Evolutionary conservation across 2,113 vertebrate genomes (phyloP), one percentile per base, ranked within the genome.

Genomic region (Zosterops pallidus): DNA sequence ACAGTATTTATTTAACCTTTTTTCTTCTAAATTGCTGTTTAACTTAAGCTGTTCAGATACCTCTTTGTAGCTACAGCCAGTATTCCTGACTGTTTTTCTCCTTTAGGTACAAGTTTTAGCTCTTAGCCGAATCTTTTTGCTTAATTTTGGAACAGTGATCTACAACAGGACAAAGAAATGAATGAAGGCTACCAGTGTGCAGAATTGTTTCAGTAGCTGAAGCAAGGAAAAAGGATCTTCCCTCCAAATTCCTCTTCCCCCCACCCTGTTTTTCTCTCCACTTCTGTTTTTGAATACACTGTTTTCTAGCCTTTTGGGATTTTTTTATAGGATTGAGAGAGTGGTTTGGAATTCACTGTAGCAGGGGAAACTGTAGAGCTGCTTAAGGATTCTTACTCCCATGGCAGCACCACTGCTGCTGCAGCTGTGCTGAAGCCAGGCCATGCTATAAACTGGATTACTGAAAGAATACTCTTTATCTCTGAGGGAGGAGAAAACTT

Each of bases 191-290:
- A 21, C 6, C 12, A 10, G 4, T 33, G 21, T 64, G 25, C 19
- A 64, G 26, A 67, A 82, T 47, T 82, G 46, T 57, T 84, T 55
- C 14, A 79, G 31, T 63, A 84, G 19, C 37, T 8, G 3, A 89
- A 77, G 46, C n/a, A 33, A 56, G 47, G 31, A 75, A 89, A 26
- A 28, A 83, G 68, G 3, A 57, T 16, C 70, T 83, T 59, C 9
- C 6, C 23, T 33, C 26, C 25, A 52, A 31, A 62, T 57, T 70
- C 21, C 1, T 68, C 24, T 25, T 12, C 6, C 2, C 7, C 3
- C 13, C 13, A 3, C 1, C 3, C 0, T 2, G 1, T 44, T 69
- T 39, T 7, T 14, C 8, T 14, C 5, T 14, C 7, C 0, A 0
- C 10, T 82, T 53, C 35, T 57, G 2, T 57, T 65, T 42, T n/a